A percentile compares a stretch with the other conserved stretches of the same genome.
These are phyloP conservation scores for Epirrhoe tristata DNA, from an alignment of 2,888 invertebrate species.

Conservation along the genomic window DNA sequence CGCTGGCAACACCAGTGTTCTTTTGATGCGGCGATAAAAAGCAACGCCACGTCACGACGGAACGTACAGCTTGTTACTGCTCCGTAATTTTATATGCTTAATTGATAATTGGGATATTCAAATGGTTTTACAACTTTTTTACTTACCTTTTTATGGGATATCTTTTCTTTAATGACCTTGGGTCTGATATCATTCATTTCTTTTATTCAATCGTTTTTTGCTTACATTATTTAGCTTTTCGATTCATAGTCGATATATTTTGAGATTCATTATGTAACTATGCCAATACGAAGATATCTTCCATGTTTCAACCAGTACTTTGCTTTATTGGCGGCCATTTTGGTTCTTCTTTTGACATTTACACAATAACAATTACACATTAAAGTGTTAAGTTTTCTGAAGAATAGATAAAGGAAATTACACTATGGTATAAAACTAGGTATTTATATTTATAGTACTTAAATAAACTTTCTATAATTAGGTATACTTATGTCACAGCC, in stretches of 20 bases:
- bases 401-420: too few species aligned
- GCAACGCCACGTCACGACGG: neutral
- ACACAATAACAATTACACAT: too few species aligned
- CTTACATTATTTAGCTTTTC: neutral
- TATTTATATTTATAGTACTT: too few species aligned
- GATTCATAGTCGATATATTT: neutral
- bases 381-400: too few species aligned
- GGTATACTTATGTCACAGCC: too few species aligned
- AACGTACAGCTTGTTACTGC: neutral
- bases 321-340: too few species aligned
- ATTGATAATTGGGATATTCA: neutral
- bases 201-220: neutral
- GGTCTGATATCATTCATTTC: neutral
- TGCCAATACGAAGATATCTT: too few species aligned
- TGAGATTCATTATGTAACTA: too few species aligned
- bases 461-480: too few species aligned
- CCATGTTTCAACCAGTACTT: too few species aligned
- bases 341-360: too few species aligned
- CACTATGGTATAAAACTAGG: too few species aligned
- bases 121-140: neutral
- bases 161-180: neutral
- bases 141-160: neutral
- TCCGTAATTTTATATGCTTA: neutral
- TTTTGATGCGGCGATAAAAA: slow-evolving; percentile 1
- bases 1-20: neutral